Conservation (phyloP, 2,888 invertebrate genomes). For the Hoplodrina blanda region DNA sequence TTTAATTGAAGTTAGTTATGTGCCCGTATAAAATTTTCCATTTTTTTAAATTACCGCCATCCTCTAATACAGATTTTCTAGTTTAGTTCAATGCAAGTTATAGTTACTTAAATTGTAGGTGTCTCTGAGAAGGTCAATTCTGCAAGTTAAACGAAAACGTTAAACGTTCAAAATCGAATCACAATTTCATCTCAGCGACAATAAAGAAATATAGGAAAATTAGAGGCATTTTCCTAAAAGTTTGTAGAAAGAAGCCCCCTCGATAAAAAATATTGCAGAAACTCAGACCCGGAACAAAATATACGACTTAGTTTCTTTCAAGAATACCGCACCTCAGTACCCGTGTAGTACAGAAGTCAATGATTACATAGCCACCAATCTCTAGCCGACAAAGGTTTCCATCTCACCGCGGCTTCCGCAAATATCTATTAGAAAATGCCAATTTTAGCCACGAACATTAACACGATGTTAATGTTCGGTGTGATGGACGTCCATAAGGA, state of each 20-base stretch:
- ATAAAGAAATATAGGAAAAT: too few species aligned
- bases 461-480: slow-evolving; percentile 61
- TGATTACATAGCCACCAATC: neutral
- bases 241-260: too few species aligned
- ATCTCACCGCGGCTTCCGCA: neutral
- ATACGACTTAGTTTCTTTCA: neutral
- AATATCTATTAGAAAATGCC: slow-evolving; percentile 7
- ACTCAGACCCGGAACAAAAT: neutral
- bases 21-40: too few species aligned
- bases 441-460: slow-evolving; percentile 6
- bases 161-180: too few species aligned
- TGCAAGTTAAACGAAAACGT: too few species aligned
- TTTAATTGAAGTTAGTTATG: too few species aligned
- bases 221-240: too few species aligned
- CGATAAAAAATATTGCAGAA: neutral
- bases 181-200: too few species aligned
- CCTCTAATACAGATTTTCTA: neutral
- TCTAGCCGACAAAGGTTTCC: neutral
- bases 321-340: neutral
- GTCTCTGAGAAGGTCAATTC: neutral
- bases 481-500: slow-evolving; percentile 64
- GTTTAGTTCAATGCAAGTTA: neutral
- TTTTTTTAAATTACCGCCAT: neutral
- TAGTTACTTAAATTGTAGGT: neutral
- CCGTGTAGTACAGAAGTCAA: neutral